Base-by-base conservation (phyloP, 2,797 vertebrate genomes). In the Rhadinocentrus ornatus region DNA sequence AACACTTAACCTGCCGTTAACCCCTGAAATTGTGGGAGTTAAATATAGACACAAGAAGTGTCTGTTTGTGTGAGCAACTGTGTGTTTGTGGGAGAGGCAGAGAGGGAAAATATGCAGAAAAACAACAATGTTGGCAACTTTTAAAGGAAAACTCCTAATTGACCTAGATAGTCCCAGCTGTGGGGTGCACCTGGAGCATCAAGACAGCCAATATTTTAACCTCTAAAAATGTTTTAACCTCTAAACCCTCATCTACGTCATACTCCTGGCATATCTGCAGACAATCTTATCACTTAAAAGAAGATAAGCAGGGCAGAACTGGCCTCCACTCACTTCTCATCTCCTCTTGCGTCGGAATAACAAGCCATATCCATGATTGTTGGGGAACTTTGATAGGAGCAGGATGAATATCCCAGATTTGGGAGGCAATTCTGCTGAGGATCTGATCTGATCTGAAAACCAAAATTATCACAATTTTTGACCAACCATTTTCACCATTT, bases 1-100 rank as follows among this genome's bases (percentile, higher is more conserved):
- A 77, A 81, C 86, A 89, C 89, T 92, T 90, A 91, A 89, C 86
- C 90, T 73, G 73, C 64, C 13, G 39, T 92, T 89, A 91, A 89
- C 88, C 88, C 80, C 69, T 71, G 66, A 78, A 90, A 89, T 79
- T 46, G 80, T 61, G 65, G 39, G 68, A 63, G 74, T 77, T 81
- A 86, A 85, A 89, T 86, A 83, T 73, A 81, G 81, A 87, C 69
- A 46, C 32, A 56, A 71, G 67, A 57, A 73, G 48, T 29, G 24
- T 54, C 66, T 50, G 78, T 41, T 29, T 62, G 31, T 58, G 60
- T 73, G 63, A 62, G 50, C 5, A 10, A 6, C 55, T 39, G 34
- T 32, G 22, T 52, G 46, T 66, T 71, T 53, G 58, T 48, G 64
- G 4, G 34, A 39, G 55, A 26, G 56, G 72, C 41, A 32, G 16